Evolutionary conservation across 2,888 invertebrate genomes (phyloP).

Genomic region (Gortyna flavago): DNA sequence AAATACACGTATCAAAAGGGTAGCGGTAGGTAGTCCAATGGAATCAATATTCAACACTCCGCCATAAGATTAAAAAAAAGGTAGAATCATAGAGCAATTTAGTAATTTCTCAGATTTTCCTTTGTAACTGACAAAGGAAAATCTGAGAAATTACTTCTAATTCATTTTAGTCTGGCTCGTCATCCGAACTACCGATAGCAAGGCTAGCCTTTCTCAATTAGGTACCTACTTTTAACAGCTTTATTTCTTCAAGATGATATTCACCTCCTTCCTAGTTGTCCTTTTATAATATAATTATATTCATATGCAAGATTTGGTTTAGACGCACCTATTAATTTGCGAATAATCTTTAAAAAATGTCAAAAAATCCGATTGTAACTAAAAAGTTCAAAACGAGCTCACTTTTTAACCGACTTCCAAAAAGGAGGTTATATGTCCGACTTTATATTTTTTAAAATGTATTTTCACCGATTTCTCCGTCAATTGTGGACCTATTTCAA

Average conservation of each 20-base stretch:
- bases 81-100: neutral
- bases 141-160: too few species aligned
- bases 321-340: neutral
- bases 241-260: neutral
- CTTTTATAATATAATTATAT: neutral
- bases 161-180: too few species aligned
- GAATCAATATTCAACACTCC: neutral
- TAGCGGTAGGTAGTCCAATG: neutral
- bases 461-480: too few species aligned
- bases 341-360: neutral
- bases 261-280: neutral
- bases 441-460: too few species aligned
- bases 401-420: too few species aligned
- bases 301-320: neutral
- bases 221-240: too few species aligned
- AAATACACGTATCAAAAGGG: neutral
- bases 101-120: too few species aligned
- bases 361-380: neutral
- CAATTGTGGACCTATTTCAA: too few species aligned
- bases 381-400: neutral
- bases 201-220: neutral
- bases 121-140: too few species aligned
- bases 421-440: too few species aligned
- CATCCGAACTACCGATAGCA: neutral
- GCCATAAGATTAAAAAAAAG: neutral